Conservation (phyloP, 2,113 vertebrate species). For the Phocoena sinus region DNA sequence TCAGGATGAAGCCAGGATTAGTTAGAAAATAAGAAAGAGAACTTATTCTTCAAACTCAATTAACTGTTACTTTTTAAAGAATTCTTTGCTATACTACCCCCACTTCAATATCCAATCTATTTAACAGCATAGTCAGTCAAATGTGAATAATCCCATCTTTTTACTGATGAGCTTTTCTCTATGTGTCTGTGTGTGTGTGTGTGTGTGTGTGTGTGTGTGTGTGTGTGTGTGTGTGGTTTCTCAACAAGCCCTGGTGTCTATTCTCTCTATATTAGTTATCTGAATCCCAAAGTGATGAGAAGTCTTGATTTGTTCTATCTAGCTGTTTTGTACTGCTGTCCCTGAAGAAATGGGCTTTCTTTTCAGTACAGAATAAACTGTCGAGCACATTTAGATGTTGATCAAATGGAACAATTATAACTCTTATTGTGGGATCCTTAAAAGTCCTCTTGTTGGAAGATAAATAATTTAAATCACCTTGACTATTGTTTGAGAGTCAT, state of each 20-base stretch:
- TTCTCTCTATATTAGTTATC: not conserved
- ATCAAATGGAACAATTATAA: not conserved
- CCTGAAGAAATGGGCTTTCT: not conserved
- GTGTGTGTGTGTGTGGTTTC: not conserved
- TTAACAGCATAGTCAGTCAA: not conserved
- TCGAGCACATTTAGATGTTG: not conserved
- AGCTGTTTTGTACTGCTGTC: not conserved
- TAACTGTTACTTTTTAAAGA: not conserved
- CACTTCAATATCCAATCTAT: not conserved
- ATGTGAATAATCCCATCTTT: not conserved
- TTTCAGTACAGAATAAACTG: not conserved
- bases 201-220: not conserved
- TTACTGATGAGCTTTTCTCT: not conserved
- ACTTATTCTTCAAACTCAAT: not conserved
- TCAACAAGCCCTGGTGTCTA: not conserved
- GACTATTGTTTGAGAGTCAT: not conserved
- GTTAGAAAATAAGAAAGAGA: not conserved
- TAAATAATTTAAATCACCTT: conserved; percentile 28
- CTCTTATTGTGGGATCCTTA: not conserved
- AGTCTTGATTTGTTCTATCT: not conserved
- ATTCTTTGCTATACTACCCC: not conserved
- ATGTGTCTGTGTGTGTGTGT: not conserved
- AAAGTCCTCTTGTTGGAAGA: not conserved
- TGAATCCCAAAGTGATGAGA: not conserved
- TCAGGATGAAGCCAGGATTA: not conserved